A percentile compares a stretch with the other conserved stretches of the same genome.
phyloP scores from a whole-genome alignment of 2,113 vertebrate genomes.

The Notothenia rossii region DNA sequence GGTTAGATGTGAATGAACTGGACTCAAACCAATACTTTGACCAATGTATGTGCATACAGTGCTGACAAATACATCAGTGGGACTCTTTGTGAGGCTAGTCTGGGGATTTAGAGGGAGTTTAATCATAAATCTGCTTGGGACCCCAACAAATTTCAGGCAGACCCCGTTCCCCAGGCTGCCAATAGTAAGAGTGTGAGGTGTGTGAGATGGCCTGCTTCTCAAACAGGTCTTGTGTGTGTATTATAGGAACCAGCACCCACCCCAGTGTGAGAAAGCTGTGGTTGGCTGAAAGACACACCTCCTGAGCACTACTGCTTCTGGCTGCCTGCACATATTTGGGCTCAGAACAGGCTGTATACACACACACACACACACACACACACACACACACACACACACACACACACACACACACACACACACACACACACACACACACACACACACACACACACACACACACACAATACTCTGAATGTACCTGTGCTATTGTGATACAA shows the following conservation, averaged over 20 bases:
- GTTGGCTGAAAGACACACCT: slow-evolving; percentile 60
- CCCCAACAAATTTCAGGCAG: slow-evolving; percentile 21
- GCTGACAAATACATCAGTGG: slow-evolving; percentile 6
- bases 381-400: slow-evolving; percentile 11
- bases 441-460: slow-evolving; percentile 2
- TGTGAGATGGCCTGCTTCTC: slow-evolving; percentile 18
- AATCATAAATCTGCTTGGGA: slow-evolving; percentile 14
- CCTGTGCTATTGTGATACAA: no score
- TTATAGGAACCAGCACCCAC: slow-evolving; percentile 50
- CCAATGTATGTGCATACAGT: not conserved
- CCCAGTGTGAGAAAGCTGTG: slow-evolving; percentile 64
- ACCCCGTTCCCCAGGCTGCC: slow-evolving; percentile 21
- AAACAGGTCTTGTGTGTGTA: slow-evolving; percentile 51
- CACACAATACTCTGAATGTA: no score
- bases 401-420: no score
- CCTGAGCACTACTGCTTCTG: slow-evolving; percentile 35
- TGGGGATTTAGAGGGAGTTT: not conserved
- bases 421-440: slow-evolving; percentile 12
- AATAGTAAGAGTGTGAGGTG: slow-evolving; percentile 28
- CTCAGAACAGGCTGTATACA: slow-evolving; percentile 34
- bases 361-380: slow-evolving; percentile 12
- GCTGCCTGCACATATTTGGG: slow-evolving; percentile 48
- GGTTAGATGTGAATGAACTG: slow-evolving; percentile 33
- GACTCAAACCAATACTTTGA: slow-evolving; percentile 18
- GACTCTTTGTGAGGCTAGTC: not conserved